Percentiles rank a stretch among this genome's conserved stretches.
These are phyloP conservation scores for Calyptomena viridis DNA, from an alignment of 2,113 vertebrate genomes.

Conservation along the genomic window DNA sequence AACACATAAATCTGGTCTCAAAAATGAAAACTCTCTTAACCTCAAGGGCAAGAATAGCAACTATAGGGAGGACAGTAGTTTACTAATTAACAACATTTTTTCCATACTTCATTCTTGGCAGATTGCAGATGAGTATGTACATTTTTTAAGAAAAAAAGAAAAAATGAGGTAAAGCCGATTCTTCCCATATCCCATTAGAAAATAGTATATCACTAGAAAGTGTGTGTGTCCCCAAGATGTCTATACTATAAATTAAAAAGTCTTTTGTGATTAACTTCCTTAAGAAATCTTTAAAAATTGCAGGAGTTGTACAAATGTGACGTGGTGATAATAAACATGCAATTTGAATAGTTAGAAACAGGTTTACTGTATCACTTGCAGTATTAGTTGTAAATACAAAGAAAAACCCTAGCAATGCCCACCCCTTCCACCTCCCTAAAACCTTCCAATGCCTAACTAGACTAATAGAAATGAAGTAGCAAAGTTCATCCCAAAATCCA, in stretches of 20 bases:
- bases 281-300: background rate
- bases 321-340: background rate
- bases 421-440: background rate
- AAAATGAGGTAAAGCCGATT: background rate
- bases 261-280: background rate
- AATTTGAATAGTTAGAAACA: background rate
- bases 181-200: background rate
- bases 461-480: background rate
- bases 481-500: background rate
- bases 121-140: background rate
- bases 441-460: background rate
- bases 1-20: background rate
- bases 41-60: background rate
- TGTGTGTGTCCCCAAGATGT: fast-evolving
- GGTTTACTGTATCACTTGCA: background rate
- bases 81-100: background rate
- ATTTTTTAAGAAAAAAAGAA: background rate
- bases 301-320: background rate
- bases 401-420: background rate
- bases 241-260: background rate
- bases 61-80: background rate
- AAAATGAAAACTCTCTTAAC: background rate
- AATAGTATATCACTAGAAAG: fast-evolving
- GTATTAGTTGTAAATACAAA: background rate
- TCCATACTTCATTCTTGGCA: background rate